Evolutionary conservation across 2,888 invertebrate species (phyloP), one percentile per base, ranked within the genome.

Genomic region (Eupithecia centaureata): DNA sequence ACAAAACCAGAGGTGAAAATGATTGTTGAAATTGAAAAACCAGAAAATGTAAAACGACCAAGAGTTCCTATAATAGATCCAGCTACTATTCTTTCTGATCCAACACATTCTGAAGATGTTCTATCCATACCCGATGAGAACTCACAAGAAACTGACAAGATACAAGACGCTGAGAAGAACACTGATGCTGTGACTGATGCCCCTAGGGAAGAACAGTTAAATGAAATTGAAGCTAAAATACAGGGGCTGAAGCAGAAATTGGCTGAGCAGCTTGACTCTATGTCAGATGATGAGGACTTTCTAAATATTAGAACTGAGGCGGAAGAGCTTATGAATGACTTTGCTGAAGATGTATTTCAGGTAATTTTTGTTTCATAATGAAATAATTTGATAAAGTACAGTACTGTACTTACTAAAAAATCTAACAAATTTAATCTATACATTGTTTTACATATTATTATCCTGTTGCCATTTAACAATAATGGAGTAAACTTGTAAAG

Each of bases 281-380:
- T 94, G 86, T 94, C 94, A 5, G 95, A 95, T 72, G 95, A 95
- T 82, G 95, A 95, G 73, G 95, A 96, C 82, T 95, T 95, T 80
- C 87, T 95, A 38, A 95, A 95, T 84, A 93, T 96, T 33, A 94
- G 95, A 73, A 95, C 95, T 54, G 95, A 95, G 78, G 95, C 95
- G 22, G 95, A 94, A 66, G 94, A 94, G 66, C 79, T 94, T 27
- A 92, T 93, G 88, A 92, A 91, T 83, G 92, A 93, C 79, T 92
- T 93, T 77, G 91, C 89, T 67, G 94, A 93, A 75, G 93, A 94
- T 84, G 90, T 90, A 1, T 87, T 87, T 81, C 91, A 90, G 87
- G 93, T 92, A 27, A 54, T 57, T n/a, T 54, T 60, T 4, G n/a
- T 2, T 30, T 63, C 12, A 35, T 1, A 35, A n/a, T n/a, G n/a